A percentile compares a stretch with the other conserved stretches of the same genome.
phyloP scores from a whole-genome alignment of 1,140 invertebrate species.

The Temnothorax curvispinosus region DNA sequence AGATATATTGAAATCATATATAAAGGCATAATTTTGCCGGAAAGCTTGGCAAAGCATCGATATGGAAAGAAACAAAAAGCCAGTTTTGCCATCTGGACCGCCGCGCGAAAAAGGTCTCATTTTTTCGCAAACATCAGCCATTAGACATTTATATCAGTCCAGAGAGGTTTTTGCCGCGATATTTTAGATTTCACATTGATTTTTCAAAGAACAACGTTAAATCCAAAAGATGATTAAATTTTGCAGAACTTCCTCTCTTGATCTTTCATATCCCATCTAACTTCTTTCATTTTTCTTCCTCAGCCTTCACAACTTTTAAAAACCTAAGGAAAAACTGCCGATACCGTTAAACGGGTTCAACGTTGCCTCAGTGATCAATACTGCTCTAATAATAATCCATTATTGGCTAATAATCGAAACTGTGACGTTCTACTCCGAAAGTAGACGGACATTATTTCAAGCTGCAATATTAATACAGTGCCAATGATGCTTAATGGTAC shows the following conservation, averaged over 20 bases:
- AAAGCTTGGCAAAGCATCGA: constrained; percentile 28
- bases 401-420: constrained; percentile 19
- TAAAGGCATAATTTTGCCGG: constrained; percentile 24
- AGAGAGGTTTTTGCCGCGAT: not conserved
- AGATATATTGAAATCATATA: constrained; percentile 23
- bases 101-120: constrained; percentile 23
- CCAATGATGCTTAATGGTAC: not conserved
- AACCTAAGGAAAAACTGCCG: constrained; percentile 32
- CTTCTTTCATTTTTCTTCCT: constrained; percentile 24
- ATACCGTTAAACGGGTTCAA: constrained; percentile 22
- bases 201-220: constrained; percentile 25
- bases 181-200: constrained; percentile 7
- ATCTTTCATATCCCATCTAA: constrained; percentile 30
- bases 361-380: not conserved
- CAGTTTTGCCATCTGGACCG: constrained; percentile 35
- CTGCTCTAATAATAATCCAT: constrained; percentile 27
- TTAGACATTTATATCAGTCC: constrained; percentile 47
- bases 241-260: constrained; percentile 23
- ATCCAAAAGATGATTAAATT: constrained; percentile 38
- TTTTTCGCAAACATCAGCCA: constrained; percentile 41
- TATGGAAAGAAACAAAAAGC: constrained; percentile 16
- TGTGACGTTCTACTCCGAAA: not conserved
- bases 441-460: not conserved
- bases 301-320: constrained; percentile 24
- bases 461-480: not conserved